A percentile compares a stretch with the other conserved stretches of the same genome.
Evolutionary conservation across 2,888 invertebrate genomes (phyloP).

Genomic region (Aporophyla lueneburgensis): DNA sequence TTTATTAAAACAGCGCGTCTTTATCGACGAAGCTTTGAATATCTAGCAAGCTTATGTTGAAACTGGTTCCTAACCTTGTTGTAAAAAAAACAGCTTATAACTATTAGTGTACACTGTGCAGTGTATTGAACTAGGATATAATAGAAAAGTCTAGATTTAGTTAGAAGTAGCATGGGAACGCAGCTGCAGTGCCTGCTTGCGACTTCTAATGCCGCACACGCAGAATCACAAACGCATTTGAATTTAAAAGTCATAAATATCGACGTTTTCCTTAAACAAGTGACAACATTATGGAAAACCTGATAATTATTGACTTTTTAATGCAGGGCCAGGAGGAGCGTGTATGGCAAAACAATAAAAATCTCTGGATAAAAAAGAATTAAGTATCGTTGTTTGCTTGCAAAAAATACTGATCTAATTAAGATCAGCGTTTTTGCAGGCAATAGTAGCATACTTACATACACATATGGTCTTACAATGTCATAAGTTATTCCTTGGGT

Average conservation of each 20-base stretch:
- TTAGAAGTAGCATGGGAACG: conserved; percentile 75
- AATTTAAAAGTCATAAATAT: conserved; percentile 58
- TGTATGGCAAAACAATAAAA: conserved; percentile 14
- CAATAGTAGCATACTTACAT: background rate
- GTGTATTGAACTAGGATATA: conserved; percentile 68
- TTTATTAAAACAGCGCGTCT: background rate
- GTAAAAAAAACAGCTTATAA: conserved; percentile 31
- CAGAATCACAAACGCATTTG: conserved; percentile 71
- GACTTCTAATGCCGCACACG: conserved; percentile 74
- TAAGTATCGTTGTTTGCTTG: conserved; percentile 13
- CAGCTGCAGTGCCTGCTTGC: conserved; percentile 82
- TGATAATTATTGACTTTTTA: conserved; percentile 37
- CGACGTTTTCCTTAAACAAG: conserved; percentile 41
- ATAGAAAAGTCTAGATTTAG: conserved; percentile 82
- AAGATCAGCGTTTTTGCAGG: conserved; percentile 34
- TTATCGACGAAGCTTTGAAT: conserved; percentile 5
- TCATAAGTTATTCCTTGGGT: conserved; percentile 1
- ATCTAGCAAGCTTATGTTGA: conserved; percentile 18
- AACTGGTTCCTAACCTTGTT: conserved; percentile 41
- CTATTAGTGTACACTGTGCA: conserved; percentile 24
- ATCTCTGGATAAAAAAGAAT: background rate
- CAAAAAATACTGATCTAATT: conserved; percentile 34
- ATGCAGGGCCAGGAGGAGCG: background rate
- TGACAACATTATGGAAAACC: conserved; percentile 41
- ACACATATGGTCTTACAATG: background rate